These are phyloP conservation scores for Xenopus laevis DNA, from an alignment of 2,113 vertebrate species.

Conservation along the genomic window DNA sequence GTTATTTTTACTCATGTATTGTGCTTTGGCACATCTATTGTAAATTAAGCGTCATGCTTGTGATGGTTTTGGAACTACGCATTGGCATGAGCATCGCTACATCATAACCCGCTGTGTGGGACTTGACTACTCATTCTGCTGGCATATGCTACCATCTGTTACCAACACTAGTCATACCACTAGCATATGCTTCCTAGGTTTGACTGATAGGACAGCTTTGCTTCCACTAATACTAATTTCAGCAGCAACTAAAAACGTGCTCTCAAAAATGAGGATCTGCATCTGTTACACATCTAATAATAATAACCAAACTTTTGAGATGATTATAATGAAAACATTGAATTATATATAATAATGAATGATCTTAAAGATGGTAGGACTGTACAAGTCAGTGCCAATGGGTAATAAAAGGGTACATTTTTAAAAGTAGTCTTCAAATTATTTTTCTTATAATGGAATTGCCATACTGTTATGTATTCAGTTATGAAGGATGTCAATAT, in stretches of 20 bases:
- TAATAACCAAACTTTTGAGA: too few species aligned
- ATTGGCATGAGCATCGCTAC: constrained; percentile 31
- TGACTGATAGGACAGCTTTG: constrained; percentile 29
- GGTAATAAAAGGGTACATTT: too few species aligned
- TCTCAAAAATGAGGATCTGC: constrained; percentile 7
- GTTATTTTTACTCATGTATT: too few species aligned
- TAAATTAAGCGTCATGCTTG: constrained; percentile 8
- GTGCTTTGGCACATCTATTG: background rate
- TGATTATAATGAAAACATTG: too few species aligned
- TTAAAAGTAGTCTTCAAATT: too few species aligned
- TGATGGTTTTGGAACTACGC: constrained; percentile 17
- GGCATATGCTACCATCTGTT: constrained; percentile 43
- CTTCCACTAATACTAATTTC: constrained; percentile 25
- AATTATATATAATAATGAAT: too few species aligned
- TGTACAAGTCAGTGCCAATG: too few species aligned
- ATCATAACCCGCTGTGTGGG: constrained; percentile 39
- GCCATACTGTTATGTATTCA: too few species aligned
- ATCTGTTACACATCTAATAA: too few species aligned
- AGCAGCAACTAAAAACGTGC: background rate
- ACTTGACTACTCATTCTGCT: constrained; percentile 35
- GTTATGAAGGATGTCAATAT: too few species aligned
- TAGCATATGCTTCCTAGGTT: constrained; percentile 33
- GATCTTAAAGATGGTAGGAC: too few species aligned
- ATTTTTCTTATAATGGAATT: too few species aligned
- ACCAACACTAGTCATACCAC: constrained; percentile 35